These are phyloP conservation scores for Actinia equina DNA, from an alignment of 64 coral and sea anemone genomes.

Conservation along the genomic window DNA sequence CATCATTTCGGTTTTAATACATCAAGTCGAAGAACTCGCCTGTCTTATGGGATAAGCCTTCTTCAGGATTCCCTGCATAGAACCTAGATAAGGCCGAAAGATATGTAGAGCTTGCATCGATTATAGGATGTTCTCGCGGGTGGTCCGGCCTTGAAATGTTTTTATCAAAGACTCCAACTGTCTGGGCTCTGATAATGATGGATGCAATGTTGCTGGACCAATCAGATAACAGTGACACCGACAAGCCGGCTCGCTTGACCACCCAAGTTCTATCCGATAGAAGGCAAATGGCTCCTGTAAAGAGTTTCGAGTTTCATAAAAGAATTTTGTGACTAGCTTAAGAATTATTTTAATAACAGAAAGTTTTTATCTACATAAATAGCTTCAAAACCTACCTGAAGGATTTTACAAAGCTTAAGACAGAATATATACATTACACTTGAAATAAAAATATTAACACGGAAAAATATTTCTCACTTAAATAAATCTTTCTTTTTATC, in stretches of 20 bases:
- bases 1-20: too few relatives aligned
- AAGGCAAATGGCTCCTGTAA: not conserved
- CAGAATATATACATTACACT: not conserved
- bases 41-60: too few relatives aligned
- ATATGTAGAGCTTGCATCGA: not conserved
- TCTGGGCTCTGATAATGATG: not conserved
- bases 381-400: not conserved
- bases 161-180: constrained; percentile 7
- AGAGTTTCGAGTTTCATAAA: not conserved
- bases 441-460: not conserved
- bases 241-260: not conserved
- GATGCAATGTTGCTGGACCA: not conserved
- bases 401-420: not conserved
- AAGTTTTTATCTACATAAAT: constrained; percentile 3
- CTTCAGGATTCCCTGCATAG: too few relatives aligned
- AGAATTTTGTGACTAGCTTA: not conserved
- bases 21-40: too few relatives aligned
- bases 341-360: not conserved
- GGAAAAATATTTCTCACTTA: not conserved
- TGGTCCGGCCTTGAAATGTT: not conserved
- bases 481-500: not conserved
- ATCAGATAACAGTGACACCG: not conserved
- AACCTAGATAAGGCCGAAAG: too few relatives aligned
- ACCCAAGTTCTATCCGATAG: not conserved
- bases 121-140: not conserved